Evolutionary conservation across 2,797 vertebrate species (phyloP), one percentile per base, ranked within the genome.

Genomic region (Platyrinchus mystaceus): DNA sequence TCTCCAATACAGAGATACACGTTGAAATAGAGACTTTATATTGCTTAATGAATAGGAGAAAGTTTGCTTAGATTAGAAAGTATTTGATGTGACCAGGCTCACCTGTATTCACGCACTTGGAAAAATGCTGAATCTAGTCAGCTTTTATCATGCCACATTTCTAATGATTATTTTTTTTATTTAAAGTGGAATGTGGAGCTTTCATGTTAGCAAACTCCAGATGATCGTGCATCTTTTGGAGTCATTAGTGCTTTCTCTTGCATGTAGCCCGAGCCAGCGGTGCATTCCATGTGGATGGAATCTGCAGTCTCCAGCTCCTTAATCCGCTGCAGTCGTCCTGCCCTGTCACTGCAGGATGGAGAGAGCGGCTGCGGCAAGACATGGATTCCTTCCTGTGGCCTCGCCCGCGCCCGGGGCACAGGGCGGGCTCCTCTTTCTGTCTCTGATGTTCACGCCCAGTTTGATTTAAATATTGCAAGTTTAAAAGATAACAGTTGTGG

Each of bases 221-320:
- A 36, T 60, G 79, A 64, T 71, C 52, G 60, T 56, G 8, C 13
- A 19, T 79, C 19, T 2, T 74, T 84, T 82, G 58, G 82, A 88
- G 83, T 79, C 56, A 4, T 68, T 44, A 80, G 52, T 64, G 56
- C 67, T 95, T 94, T 79, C 90, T 82, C 68, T 83, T 91, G 88
- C 87, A 39, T 32, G 83, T 53, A 53, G 84, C 93, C 80, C 1
- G 3, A 5, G 30, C 21, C n/a, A 52, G 91, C 10, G 10, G 23
- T 20, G 67, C 70, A 10, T 90, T 91, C 85, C 74, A 8, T 0
- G 4, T 13, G 87, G 67, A 24, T 88, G 87, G 55, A 73, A 71
- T 26, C 81, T 39, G 62, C 92, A 47, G 14, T 12, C 55, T 84
- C 62, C 89, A 74, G 84, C 84, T 82, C 64, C 81, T 46, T 18